A percentile compares a stretch with the other conserved stretches of the same genome.
Conservation (phyloP, 2,888 invertebrate species). For the Agrotis puta region DNA sequence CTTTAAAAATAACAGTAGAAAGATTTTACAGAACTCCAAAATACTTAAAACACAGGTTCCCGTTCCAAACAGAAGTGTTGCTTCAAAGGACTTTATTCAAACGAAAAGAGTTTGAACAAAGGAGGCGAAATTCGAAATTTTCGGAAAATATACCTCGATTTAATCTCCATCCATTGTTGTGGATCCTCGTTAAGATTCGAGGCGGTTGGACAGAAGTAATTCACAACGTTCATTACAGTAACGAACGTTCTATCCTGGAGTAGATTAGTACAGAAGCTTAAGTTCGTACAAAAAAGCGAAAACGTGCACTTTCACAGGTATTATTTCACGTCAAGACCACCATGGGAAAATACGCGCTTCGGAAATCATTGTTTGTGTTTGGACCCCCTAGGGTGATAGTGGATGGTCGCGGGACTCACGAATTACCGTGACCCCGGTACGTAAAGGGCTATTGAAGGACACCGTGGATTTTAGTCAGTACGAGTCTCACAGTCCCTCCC, state of each 20-base stretch:
- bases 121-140: constrained; percentile 41
- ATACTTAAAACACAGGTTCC: constrained; percentile 1
- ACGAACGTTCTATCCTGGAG: constrained; percentile 48
- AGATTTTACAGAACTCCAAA: constrained; percentile 2
- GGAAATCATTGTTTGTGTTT: too few relatives aligned
- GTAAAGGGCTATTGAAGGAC: too few relatives aligned
- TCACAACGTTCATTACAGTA: constrained; percentile 61
- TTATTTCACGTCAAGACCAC: too few relatives aligned
- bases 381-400: too few relatives aligned
- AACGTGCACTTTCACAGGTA: too few relatives aligned
- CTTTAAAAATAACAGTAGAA: constrained; percentile 4
- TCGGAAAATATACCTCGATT: constrained; percentile 49
- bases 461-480: too few relatives aligned
- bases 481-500: too few relatives aligned
- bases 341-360: too few relatives aligned
- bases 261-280: background rate
- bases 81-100: constrained; percentile 38
- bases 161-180: constrained; percentile 61
- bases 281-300: background rate
- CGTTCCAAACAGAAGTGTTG: constrained; percentile 33
- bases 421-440: too few relatives aligned
- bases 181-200: constrained; percentile 62
- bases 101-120: constrained; percentile 57
- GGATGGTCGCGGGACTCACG: too few relatives aligned
- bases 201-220: constrained; percentile 61